Percentiles rank a stretch among this genome's conserved stretches.
These are phyloP conservation scores for Minunthozetes semirufus DNA, from an alignment of 2,888 invertebrate species.

Conservation along the genomic window DNA sequence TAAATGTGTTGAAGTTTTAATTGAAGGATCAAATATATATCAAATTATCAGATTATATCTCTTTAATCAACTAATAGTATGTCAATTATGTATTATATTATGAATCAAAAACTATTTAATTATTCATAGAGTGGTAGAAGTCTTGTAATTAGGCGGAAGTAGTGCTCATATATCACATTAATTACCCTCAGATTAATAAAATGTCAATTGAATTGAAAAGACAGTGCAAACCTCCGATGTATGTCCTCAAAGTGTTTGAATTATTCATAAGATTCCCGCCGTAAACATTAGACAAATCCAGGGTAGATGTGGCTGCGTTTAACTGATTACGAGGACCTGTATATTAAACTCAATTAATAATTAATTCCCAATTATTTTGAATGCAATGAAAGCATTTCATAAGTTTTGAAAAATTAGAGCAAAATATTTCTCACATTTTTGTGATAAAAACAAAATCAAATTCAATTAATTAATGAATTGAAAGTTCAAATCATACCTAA, in stretches of 20 bases:
- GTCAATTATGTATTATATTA: too few species aligned
- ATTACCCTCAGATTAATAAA: neutral
- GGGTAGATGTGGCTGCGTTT: slow-evolving; percentile 24
- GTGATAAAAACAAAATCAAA: neutral
- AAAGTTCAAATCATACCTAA: slow-evolving; percentile 21
- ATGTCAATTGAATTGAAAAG: slow-evolving; percentile 1
- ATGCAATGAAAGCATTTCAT: too few species aligned
- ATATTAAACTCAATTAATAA: neutral
- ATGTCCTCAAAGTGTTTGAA: slow-evolving; percentile 13
- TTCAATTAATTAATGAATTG: neutral
- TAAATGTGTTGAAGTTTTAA: too few species aligned
- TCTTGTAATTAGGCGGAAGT: too few species aligned
- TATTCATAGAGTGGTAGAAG: too few species aligned
- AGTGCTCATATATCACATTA: neutral
- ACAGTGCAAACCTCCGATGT: neutral
- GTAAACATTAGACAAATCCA: slow-evolving; percentile 31
- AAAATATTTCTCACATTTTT: too few species aligned
- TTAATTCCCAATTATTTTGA: too few species aligned
- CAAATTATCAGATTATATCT: too few species aligned
- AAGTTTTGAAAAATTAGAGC: too few species aligned
- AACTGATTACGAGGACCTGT: slow-evolving; percentile 33
- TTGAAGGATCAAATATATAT: too few species aligned
- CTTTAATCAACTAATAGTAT: too few species aligned
- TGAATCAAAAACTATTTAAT: too few species aligned
- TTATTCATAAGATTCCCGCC: slow-evolving; percentile 32